Percentiles rank a stretch among this genome's conserved stretches.
phyloP scores from a whole-genome alignment of 2,113 vertebrate species.

The Desmodus rotundus region DNA sequence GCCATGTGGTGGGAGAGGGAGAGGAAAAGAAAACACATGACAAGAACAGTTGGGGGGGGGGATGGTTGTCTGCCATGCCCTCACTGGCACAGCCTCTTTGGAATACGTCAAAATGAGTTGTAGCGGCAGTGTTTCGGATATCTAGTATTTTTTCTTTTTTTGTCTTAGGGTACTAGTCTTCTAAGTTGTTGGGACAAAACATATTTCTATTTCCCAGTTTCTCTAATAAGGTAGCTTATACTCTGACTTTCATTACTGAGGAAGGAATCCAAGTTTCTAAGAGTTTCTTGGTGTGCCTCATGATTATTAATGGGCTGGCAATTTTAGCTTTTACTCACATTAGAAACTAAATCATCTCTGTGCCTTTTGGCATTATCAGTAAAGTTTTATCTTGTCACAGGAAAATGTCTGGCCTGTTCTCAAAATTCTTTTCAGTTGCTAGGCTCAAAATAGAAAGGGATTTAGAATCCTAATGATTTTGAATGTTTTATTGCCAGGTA shows the following conservation, averaged over 20 bases:
- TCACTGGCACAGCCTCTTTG: not conserved
- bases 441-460: not conserved
- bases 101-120: not conserved
- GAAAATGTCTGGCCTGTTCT: not conserved
- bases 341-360: slow-evolving; percentile 44
- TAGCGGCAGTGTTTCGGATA: not conserved
- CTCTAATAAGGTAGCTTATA: not conserved
- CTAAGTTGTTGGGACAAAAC: not conserved
- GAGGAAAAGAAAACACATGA: not conserved
- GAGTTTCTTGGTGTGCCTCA: slow-evolving; percentile 46
- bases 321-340: slow-evolving; percentile 65
- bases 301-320: slow-evolving; percentile 70
- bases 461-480: not conserved
- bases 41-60: not conserved
- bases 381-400: slow-evolving; percentile 48
- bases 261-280: slow-evolving; percentile 48
- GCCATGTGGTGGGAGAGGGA: not conserved
- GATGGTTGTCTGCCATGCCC: not conserved
- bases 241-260: slow-evolving; percentile 38
- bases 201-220: slow-evolving; percentile 1
- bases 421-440: not conserved
- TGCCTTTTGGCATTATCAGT: slow-evolving; percentile 47
- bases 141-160: not conserved
- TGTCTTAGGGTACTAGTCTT: not conserved
- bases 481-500: not conserved